Evolutionary conservation across 1,140 invertebrate genomes (phyloP).

Genomic region (Rhyacophila brunnea): DNA sequence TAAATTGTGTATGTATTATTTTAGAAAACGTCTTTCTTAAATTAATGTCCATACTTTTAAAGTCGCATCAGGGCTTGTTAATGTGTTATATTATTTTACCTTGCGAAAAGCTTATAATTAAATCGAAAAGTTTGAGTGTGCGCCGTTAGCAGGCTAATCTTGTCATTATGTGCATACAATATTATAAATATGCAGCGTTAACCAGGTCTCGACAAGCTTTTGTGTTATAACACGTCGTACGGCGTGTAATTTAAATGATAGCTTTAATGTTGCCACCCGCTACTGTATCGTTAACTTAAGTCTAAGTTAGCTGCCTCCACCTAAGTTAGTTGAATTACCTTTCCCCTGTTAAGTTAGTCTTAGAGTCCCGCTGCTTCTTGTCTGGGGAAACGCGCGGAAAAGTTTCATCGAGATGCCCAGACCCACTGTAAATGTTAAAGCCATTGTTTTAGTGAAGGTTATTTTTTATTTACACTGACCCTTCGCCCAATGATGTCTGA

Average conservation of each 20-base stretch:
- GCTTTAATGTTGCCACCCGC: slow-evolving; percentile 6
- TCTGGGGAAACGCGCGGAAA: not conserved
- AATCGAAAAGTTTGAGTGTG: too few species aligned
- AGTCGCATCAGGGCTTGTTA: too few species aligned
- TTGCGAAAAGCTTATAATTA: too few species aligned
- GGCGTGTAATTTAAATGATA: slow-evolving; percentile 24
- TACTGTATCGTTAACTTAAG: slow-evolving; percentile 3
- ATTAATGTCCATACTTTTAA: too few species aligned
- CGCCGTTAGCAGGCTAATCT: too few species aligned
- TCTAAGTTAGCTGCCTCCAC: slow-evolving; percentile 1
- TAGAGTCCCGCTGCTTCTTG: not conserved
- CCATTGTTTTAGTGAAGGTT: not conserved
- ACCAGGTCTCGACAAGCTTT: not conserved
- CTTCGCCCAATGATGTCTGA: not conserved
- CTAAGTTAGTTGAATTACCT: slow-evolving; percentile 14
- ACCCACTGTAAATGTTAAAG: not conserved
- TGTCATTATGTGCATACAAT: not conserved
- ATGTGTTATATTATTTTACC: too few species aligned
- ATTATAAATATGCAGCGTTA: not conserved
- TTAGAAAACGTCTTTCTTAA: too few species aligned
- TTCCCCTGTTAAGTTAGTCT: slow-evolving; percentile 1
- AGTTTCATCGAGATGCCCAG: too few species aligned
- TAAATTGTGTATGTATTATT: too few species aligned
- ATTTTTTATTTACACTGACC: not conserved
- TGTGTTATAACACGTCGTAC: slow-evolving; percentile 5